Evolutionary conservation across 2,113 vertebrate species (phyloP), one percentile per base, ranked within the genome.

Genomic region (Maylandia zebra): DNA sequence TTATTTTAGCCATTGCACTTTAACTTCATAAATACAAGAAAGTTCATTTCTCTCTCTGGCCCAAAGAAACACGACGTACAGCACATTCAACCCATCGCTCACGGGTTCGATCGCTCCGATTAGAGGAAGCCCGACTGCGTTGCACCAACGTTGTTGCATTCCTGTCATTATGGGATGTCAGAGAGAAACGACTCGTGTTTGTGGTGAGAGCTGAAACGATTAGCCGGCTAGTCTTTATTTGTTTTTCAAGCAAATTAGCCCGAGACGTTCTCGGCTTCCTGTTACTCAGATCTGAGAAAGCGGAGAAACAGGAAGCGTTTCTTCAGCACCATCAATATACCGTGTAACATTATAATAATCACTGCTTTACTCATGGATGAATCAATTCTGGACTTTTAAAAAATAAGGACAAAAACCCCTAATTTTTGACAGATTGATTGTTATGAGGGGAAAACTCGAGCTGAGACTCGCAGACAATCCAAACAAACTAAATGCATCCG

Each of bases 1-100:
- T 10, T 38, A 71, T 82, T 89, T 85, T 78, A 30, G 81, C 69
- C 91, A 94, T 93, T 94, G 91, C 91, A 94, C 92, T 93, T 93
- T 3, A 50, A 76, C 91, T 91, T 93, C 82, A 94, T 94, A 91
- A 95, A 95, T 93, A 93, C 89, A 91, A 50, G 30, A 83, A 48
- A 59, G 22, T 83, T 61, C 0, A 53, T 30, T 61, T 84, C 86
- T 93, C 32, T 85, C 81, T 56, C 14, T 43, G 13, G 78, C 81
- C 87, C 55, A 43, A 38, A 69, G 64, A 66, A 66, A 38, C 61
- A 8, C 11, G 3, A 69, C 38, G 53, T 30, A 0, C 83, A 55
- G 45, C 55, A 45, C 88, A 85, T 89, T 86, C 85, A 41, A 56
- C 71, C 34, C 2, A 48, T 89, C 11, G 1, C 24, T 34, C 1